Conservation (phyloP, 2,888 invertebrate genomes). For the Orchesella flavescens region DNA sequence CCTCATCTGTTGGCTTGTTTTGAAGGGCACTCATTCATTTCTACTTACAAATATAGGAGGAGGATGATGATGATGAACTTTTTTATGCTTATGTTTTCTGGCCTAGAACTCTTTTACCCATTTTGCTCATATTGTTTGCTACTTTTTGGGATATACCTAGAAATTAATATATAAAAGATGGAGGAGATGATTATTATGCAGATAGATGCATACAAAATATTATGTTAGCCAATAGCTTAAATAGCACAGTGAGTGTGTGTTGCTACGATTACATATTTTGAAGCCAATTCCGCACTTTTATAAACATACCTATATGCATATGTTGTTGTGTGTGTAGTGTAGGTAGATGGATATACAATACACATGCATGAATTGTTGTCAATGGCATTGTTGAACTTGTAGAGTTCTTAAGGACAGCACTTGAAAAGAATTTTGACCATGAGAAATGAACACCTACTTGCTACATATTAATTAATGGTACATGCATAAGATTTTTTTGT, state of each 20-base stretch:
- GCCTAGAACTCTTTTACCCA: conserved; percentile 47
- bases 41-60: background rate
- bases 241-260: background rate
- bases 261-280: background rate
- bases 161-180: too few species aligned
- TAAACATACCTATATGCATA: background rate
- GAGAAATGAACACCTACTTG: conserved; percentile 55
- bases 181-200: too few species aligned
- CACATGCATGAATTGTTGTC: conserved; percentile 23
- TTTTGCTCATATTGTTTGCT: conserved; percentile 24
- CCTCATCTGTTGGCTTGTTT: conserved; percentile 36
- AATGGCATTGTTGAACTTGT: conserved; percentile 67
- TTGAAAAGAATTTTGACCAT: conserved; percentile 50
- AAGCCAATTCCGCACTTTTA: conserved; percentile 9
- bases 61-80: conserved; percentile 20
- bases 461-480: conserved; percentile 60
- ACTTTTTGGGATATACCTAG: background rate
- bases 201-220: too few species aligned
- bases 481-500: background rate
- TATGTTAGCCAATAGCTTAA: too few species aligned
- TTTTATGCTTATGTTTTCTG: background rate
- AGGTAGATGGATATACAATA: background rate
- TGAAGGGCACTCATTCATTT: conserved; percentile 42
- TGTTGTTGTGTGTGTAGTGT: background rate
- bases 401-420: conserved; percentile 54